phyloP scores from a whole-genome alignment of 1,140 invertebrate genomes.

The Nasonia longicornis region DNA sequence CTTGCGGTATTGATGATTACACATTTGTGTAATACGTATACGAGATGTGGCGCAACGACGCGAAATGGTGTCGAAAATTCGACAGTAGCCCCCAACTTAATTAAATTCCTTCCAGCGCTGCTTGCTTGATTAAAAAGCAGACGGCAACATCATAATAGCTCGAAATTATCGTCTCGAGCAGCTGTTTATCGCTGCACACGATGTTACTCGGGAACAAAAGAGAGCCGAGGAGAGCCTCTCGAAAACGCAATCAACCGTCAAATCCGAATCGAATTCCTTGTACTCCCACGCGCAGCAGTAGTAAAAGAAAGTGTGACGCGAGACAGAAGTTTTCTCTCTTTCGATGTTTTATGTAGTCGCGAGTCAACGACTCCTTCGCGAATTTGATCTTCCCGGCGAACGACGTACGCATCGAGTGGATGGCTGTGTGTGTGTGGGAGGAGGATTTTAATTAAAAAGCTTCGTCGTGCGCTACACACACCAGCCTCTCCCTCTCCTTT shows the following conservation, averaged over 20 bases:
- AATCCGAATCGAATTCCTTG: not conserved
- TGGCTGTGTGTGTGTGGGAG: not conserved
- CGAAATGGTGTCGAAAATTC: too few relatives aligned
- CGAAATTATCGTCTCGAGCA: too few relatives aligned
- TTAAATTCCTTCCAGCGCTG: too few relatives aligned
- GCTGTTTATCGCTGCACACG: too few relatives aligned
- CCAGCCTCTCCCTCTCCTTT: not conserved
- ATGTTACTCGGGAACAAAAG: not conserved
- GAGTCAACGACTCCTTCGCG: constrained; percentile 10
- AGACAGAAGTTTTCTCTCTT: too few relatives aligned
- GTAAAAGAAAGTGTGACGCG: too few relatives aligned
- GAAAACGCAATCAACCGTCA: not conserved
- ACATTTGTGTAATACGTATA: not conserved
- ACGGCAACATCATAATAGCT: too few relatives aligned
- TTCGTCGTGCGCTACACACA: not conserved
- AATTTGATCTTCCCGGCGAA: constrained; percentile 8
- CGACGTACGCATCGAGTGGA: not conserved
- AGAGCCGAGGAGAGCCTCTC: not conserved
- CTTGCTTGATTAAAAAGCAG: too few relatives aligned
- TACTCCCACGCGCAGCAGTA: not conserved
- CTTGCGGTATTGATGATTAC: not conserved
- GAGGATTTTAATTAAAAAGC: constrained; percentile 31
- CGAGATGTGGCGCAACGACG: not conserved
- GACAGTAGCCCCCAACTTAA: too few relatives aligned
- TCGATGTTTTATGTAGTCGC: too few relatives aligned